Conservation (phyloP, 2,888 invertebrate species). For the Noctua comes region DNA sequence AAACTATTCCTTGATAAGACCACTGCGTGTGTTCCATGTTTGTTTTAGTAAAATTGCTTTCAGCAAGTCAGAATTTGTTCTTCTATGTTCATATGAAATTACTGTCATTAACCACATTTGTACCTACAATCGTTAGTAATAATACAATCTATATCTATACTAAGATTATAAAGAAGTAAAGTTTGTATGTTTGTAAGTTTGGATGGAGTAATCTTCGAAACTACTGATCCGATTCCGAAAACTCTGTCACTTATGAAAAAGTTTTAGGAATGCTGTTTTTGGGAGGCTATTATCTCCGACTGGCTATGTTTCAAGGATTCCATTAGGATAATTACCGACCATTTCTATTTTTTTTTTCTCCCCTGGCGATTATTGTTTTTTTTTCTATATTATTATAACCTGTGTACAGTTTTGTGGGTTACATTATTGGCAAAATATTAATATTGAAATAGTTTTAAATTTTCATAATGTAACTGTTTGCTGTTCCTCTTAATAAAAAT, state of each 20-base stretch:
- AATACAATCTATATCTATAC: not conserved
- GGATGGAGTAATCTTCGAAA: not conserved
- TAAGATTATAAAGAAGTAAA: not conserved
- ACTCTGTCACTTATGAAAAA: not conserved
- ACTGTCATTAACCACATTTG: conserved; percentile 14
- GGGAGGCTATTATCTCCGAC: not conserved
- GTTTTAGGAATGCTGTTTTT: not conserved
- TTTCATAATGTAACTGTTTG: too few relatives aligned
- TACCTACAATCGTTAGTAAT: conserved; percentile 1
- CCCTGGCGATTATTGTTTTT: too few relatives aligned
- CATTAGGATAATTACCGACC: too few relatives aligned
- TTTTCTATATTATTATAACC: too few relatives aligned
- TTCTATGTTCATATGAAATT: conserved; percentile 22
- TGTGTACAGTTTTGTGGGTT: too few relatives aligned
- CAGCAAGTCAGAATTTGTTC: conserved; percentile 10
- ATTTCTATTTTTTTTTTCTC: too few relatives aligned
- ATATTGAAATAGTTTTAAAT: too few relatives aligned
- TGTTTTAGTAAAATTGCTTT: conserved; percentile 45
- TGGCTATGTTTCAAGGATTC: not conserved
- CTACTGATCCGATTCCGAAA: not conserved
- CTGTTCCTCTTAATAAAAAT: too few relatives aligned
- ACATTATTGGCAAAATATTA: too few relatives aligned
- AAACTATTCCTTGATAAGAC: conserved; percentile 32
- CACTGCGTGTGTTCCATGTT: conserved; percentile 38
- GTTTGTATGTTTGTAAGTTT: not conserved